Evolutionary conservation across 2,888 invertebrate genomes (phyloP), one percentile per base, ranked within the genome.

Genomic region (Spisula solida): DNA sequence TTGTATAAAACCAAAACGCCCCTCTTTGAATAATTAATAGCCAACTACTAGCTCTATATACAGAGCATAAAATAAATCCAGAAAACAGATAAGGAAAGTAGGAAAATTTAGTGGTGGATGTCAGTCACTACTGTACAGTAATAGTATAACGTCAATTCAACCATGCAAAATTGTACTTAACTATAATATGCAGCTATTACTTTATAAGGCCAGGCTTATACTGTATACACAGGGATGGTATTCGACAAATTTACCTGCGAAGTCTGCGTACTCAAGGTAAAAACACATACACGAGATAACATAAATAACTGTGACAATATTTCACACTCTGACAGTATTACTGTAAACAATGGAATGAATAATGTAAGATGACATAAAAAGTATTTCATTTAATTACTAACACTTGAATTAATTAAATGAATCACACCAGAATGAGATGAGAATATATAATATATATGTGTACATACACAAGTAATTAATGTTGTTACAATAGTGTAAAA

Each of bases 21-120:
- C 75, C 75, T 75, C 34, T 75, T 75, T 75, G 75, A 75, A 75
- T 75, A 75, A 75, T 75, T 75, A 75, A 75, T 75, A 75, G 75
- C 31, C 31, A 4, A 75, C 29, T 41, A 41, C 8, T 12, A 75
- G 75, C 34, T 75, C 75, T 31, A 31, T 75, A 75, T 34, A 75
- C 31, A 34, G 16, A 75, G 75, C 12, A 34, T 31, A 75, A 75
- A 60, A 31, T 31, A 75, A 31, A 31, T 75, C 75, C 34, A 75
- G 34, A 75, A 75, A 75, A 2, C 25, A 31, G 75, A 41, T 41
- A 41, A 34, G 75, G 25, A 60, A 75, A 75, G 31, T 34, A 75
- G 75, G 16, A 34, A 34, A 41, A 18, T 12, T 31, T 60, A 75
- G 4, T 25, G 31, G 14, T 34, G 34, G 2, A 34, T 31, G 34